Percentiles rank a stretch among this genome's conserved stretches.
Evolutionary conservation across 2,888 invertebrate species (phyloP).

Genomic region (Epinotia demarniana): DNA sequence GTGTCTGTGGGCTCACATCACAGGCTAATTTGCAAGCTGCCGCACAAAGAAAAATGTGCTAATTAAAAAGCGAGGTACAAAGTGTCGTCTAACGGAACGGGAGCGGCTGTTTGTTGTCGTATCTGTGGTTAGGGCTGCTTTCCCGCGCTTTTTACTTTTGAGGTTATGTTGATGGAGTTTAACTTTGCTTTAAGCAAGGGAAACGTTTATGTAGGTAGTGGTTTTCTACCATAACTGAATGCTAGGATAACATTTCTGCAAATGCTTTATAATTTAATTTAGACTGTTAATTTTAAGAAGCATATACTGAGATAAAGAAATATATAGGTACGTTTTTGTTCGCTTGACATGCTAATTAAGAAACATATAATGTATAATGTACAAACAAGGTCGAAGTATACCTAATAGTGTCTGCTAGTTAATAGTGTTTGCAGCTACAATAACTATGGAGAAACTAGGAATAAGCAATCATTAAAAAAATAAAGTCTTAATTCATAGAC

Average conservation of each 20-base stretch:
- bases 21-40: conserved; percentile 77
- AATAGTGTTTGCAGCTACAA: too few species aligned
- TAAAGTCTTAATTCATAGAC: too few species aligned
- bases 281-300: too few species aligned
- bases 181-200: not conserved
- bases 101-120: conserved; percentile 42
- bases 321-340: too few species aligned
- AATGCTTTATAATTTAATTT: not conserved
- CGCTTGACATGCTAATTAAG: too few species aligned
- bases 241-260: not conserved
- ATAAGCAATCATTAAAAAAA: too few species aligned
- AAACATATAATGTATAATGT: too few species aligned
- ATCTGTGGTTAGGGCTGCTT: conserved; percentile 40
- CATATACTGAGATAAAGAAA: too few species aligned
- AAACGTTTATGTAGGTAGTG: not conserved
- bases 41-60: conserved; percentile 81
- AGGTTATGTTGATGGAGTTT: conserved; percentile 34
- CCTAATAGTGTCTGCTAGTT: too few species aligned
- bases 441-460: too few species aligned
- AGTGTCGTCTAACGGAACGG: conserved; percentile 71
- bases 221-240: not conserved
- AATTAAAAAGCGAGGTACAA: conserved; percentile 82
- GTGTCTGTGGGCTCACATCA: conserved; percentile 59
- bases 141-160: conserved; percentile 44
- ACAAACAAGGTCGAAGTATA: too few species aligned